These are phyloP conservation scores for Megalonaias nervosa DNA, from an alignment of 1,140 invertebrate species.

Conservation along the genomic window DNA sequence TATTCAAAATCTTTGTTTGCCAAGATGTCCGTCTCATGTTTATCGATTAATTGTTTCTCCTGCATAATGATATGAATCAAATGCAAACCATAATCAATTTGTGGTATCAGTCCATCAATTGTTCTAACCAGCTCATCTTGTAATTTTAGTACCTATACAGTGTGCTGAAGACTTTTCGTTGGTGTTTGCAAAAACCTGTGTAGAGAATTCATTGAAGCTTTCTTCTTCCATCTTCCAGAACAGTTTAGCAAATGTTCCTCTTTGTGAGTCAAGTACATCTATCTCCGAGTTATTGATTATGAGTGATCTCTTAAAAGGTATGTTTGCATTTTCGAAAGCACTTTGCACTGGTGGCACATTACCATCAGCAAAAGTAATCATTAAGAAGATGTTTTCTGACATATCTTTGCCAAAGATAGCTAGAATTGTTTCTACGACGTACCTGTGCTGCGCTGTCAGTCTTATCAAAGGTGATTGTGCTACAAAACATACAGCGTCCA, in stretches of 20 bases:
- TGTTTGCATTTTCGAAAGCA: constrained; percentile 11
- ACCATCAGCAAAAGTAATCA: constrained; percentile 42
- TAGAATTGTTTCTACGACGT: constrained; percentile 42
- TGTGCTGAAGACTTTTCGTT: constrained; percentile 18
- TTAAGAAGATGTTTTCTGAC: constrained; percentile 35
- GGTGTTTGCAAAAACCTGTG: not conserved
- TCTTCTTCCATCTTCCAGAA: constrained; percentile 34
- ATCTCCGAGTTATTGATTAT: constrained; percentile 23
- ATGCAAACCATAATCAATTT: constrained; percentile 13
- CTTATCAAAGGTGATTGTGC: constrained; percentile 14
- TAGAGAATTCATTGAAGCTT: constrained; percentile 20
- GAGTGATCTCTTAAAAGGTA: constrained; percentile 28
- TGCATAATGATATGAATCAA: constrained; percentile 9
- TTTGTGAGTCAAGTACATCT: not conserved
- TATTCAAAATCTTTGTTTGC: constrained; percentile 35
- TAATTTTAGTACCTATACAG: constrained; percentile 26
- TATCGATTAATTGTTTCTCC: constrained; percentile 11
- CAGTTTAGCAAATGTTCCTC: constrained; percentile 13
- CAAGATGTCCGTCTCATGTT: constrained; percentile 22
- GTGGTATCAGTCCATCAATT: constrained; percentile 13
- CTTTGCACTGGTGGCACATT: constrained; percentile 24
- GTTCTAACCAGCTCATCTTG: constrained; percentile 11
- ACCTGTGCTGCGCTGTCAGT: constrained; percentile 19
- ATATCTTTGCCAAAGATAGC: constrained; percentile 44
- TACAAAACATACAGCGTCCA: constrained; percentile 38